Conservation (phyloP, 2,113 vertebrate species). For the Myotis brandtii region DNA sequence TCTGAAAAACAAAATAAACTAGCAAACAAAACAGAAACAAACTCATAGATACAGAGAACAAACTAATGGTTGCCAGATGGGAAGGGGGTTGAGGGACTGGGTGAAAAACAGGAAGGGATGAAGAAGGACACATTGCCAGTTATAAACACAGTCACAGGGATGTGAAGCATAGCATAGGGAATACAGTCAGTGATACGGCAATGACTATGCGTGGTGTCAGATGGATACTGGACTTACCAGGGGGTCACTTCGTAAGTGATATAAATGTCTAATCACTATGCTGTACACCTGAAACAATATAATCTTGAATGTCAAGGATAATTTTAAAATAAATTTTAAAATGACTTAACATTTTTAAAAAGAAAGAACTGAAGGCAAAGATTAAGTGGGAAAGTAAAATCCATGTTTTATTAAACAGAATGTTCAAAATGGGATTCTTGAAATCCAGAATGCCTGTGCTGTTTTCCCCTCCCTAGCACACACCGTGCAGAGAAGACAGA, state of each 20-base stretch:
- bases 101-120: neutral
- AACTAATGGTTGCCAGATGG: neutral
- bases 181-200: neutral
- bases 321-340: neutral
- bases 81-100: neutral
- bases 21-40: neutral
- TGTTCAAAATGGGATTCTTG: neutral
- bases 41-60: neutral
- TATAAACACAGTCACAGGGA: neutral
- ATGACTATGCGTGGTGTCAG: neutral
- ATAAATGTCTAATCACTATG: neutral
- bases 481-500: constrained; percentile 37
- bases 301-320: neutral
- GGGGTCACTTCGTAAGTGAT: neutral
- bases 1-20: neutral
- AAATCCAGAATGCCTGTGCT: neutral
- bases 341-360: neutral
- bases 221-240: neutral
- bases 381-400: neutral
- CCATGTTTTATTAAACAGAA: constrained; percentile 58
- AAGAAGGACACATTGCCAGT: neutral
- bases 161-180: neutral
- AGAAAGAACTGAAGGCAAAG: neutral
- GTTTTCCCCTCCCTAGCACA: neutral
- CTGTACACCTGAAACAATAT: neutral